phyloP scores from a whole-genome alignment of 2,113 vertebrate genomes.

The Perca schrenkii region DNA sequence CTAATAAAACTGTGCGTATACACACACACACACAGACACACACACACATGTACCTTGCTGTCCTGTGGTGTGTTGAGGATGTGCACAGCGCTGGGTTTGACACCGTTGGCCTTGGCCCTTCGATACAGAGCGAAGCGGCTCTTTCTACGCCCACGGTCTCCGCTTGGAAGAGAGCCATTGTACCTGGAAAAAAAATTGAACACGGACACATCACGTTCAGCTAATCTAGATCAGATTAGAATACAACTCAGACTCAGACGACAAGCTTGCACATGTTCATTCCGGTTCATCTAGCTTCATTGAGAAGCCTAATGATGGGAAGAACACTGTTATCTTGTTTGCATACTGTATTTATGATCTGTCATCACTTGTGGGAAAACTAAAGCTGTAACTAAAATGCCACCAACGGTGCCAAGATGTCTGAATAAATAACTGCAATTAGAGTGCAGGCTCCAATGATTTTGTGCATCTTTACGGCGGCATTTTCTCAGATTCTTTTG shows the following conservation, averaged over 20 bases:
- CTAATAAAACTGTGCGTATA: conserved; percentile 9
- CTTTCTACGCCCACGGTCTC: conserved; percentile 95
- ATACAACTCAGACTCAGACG: not conserved
- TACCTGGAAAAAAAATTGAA: conserved; percentile 84
- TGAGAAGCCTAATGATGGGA: not conserved
- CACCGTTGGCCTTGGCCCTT: conserved; percentile 93
- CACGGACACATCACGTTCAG: not conserved
- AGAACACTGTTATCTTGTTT: conserved; percentile 11
- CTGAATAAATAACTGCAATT: conserved; percentile 16
- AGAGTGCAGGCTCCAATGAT: conserved; percentile 2
- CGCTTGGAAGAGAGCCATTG: conserved; percentile 97
- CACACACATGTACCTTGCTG: conserved; percentile 87
- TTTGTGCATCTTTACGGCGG: not conserved
- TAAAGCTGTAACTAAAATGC: conserved; percentile 17
- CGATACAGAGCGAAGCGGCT: conserved; percentile 97
- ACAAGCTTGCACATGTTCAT: not conserved
- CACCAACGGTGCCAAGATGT: conserved; percentile 4
- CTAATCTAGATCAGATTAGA: not conserved
- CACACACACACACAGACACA: conserved; percentile 61
- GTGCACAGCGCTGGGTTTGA: conserved; percentile 96
- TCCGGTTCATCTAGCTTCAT: not conserved
- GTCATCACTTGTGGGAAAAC: conserved; percentile 5
- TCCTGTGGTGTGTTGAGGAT: conserved; percentile 96
- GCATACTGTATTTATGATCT: conserved; percentile 5
- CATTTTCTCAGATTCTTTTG: not conserved